A percentile compares a stretch with the other conserved stretches of the same genome.
phyloP scores from a whole-genome alignment of 2,113 vertebrate species.

The Amphiprion percula region DNA sequence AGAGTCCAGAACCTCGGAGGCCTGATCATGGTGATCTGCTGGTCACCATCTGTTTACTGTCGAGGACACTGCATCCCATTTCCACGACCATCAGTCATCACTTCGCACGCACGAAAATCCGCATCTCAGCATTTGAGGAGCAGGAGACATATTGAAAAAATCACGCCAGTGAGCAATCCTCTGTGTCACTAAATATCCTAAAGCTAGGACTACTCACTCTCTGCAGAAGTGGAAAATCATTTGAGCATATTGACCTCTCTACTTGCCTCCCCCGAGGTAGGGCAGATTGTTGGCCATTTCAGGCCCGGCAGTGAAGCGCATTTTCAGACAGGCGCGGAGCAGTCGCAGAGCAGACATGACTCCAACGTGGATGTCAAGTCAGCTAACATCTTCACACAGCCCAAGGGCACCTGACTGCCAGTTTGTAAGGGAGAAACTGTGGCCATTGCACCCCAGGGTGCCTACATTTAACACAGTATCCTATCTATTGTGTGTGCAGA shows the following conservation, averaged over 20 bases:
- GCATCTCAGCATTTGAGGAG: slow-evolving; percentile 53
- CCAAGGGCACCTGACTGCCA: slow-evolving; percentile 64
- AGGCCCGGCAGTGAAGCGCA: slow-evolving; percentile 5
- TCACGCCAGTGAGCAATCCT: slow-evolving; percentile 44
- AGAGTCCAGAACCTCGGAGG: slow-evolving; percentile 49
- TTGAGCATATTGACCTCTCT: slow-evolving; percentile 61
- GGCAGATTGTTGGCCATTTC: slow-evolving; percentile 19
- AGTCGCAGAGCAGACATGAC: slow-evolving; percentile 51
- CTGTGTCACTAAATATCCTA: slow-evolving; percentile 51
- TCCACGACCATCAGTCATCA: slow-evolving; percentile 56
- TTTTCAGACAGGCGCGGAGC: slow-evolving; percentile 66
- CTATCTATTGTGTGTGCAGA: slow-evolving; percentile 3
- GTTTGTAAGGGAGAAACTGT: slow-evolving; percentile 60
- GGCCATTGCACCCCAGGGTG: slow-evolving; percentile 43
- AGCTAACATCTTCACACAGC: slow-evolving; percentile 67
- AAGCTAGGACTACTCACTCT: slow-evolving; percentile 48
- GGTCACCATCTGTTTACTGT: slow-evolving; percentile 75
- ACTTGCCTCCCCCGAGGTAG: slow-evolving; percentile 34
- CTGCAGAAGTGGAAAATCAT: slow-evolving; percentile 50
- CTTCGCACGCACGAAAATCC: slow-evolving; percentile 10
- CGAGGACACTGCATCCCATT: slow-evolving; percentile 51
- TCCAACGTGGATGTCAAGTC: slow-evolving; percentile 70
- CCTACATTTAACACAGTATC: slow-evolving; percentile 30
- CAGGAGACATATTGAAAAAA: slow-evolving; percentile 53
- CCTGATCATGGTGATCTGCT: slow-evolving; percentile 65